Conservation (phyloP, 2,888 invertebrate genomes). For the Microchrysa polita region DNA sequence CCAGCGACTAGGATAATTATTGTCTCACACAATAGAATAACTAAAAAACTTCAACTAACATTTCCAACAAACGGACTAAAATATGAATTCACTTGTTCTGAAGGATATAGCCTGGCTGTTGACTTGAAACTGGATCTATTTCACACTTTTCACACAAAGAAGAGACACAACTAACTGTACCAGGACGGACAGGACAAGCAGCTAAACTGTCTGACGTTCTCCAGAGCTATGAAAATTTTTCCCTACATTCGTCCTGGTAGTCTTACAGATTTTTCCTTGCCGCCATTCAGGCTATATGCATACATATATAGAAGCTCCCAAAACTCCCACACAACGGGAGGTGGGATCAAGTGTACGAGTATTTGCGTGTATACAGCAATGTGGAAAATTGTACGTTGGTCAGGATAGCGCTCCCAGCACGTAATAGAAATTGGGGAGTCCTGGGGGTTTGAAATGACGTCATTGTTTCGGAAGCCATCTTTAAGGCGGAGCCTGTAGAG, state of each 20-base stretch:
- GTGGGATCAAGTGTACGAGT: not conserved
- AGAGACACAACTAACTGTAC: slow-evolving; percentile 38
- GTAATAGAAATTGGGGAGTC: slow-evolving; percentile 14
- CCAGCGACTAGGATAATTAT: slow-evolving; percentile 5
- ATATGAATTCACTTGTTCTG: slow-evolving; percentile 29
- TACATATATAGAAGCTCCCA: slow-evolving; percentile 1
- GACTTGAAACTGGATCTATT: slow-evolving; percentile 40
- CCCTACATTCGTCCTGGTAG: slow-evolving; percentile 56
- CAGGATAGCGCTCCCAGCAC: not conserved
- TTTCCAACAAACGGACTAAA: slow-evolving; percentile 4
- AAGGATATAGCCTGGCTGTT: slow-evolving; percentile 14
- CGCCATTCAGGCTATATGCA: slow-evolving; percentile 35
- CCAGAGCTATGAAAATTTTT: slow-evolving; percentile 62
- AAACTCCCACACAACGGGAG: slow-evolving; percentile 26
- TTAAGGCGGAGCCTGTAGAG: slow-evolving; percentile 48
- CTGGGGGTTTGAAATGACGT: slow-evolving; percentile 47
- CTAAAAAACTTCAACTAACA: slow-evolving; percentile 33
- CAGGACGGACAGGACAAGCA: slow-evolving; percentile 59
- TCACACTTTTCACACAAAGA: slow-evolving; percentile 28
- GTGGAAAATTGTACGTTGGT: not conserved
- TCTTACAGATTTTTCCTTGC: slow-evolving; percentile 47
- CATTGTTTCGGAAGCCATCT: slow-evolving; percentile 48
- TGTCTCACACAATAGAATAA: slow-evolving; percentile 29
- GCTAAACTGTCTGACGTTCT: slow-evolving; percentile 65
- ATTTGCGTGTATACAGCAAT: not conserved